Evolutionary conservation across 2,113 vertebrate genomes (phyloP).

Genomic region (Ophthalmolycus amberensis): DNA sequence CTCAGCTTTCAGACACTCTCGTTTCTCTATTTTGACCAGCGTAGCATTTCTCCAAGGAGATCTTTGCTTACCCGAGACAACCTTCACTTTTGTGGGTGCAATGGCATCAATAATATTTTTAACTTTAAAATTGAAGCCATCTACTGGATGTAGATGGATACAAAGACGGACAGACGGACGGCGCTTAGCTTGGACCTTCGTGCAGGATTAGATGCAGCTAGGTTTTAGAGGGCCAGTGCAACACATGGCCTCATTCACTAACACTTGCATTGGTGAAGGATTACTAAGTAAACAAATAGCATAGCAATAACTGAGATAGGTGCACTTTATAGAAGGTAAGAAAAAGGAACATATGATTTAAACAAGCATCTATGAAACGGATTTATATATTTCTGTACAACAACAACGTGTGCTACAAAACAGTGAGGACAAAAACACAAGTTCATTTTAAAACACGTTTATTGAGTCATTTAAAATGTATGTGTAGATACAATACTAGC

Average conservation of each 20-base stretch:
- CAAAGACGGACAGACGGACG: neutral
- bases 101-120: too few species aligned
- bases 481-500: conserved; percentile 12
- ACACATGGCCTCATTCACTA: neutral
- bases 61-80: too few species aligned
- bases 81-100: too few species aligned
- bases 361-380: neutral
- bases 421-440: neutral
- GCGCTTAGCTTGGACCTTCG: conserved; percentile 77
- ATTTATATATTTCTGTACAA: neutral
- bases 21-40: too few species aligned
- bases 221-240: neutral
- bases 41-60: too few species aligned
- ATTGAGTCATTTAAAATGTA: conserved; percentile 44
- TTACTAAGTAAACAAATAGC: neutral
- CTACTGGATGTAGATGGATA: too few species aligned
- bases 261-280: neutral
- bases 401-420: neutral
- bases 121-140: too few species aligned
- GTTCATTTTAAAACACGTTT: conserved; percentile 50
- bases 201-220: conserved; percentile 34
- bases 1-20: too few species aligned
- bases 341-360: too few species aligned
- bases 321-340: too few species aligned
- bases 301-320: too few species aligned